These are phyloP conservation scores for Scolopax mira DNA, from an alignment of 2,113 vertebrate species.

Conservation along the genomic window DNA sequence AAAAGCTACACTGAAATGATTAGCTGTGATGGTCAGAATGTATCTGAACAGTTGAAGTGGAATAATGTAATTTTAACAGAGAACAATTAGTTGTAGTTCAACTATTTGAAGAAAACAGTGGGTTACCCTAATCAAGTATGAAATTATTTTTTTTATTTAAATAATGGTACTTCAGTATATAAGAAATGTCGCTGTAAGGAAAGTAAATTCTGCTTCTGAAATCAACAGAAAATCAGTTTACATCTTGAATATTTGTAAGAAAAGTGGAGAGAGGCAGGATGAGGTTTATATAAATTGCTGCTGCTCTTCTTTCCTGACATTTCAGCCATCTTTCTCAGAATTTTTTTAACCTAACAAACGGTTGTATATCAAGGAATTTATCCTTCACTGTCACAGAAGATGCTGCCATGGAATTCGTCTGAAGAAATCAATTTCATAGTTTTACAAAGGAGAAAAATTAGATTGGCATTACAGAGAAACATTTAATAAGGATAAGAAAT, in stretches of 20 bases:
- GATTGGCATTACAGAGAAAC: neutral
- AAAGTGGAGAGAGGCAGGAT: neutral
- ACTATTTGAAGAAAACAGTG: neutral
- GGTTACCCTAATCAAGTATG: neutral
- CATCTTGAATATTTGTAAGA: neutral
- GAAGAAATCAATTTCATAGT: conserved; percentile 14
- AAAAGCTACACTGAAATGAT: neutral
- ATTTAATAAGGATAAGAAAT: conserved; percentile 27
- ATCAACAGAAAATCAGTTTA: neutral
- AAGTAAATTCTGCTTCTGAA: neutral
- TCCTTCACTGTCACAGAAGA: conserved; percentile 12
- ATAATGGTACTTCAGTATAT: neutral
- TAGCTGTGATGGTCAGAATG: neutral
- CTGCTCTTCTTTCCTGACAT: neutral
- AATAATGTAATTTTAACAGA: neutral
- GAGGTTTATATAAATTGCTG: neutral
- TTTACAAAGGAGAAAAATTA: conserved; percentile 34
- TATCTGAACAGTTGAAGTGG: neutral
- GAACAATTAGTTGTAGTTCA: neutral
- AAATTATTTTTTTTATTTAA: neutral
- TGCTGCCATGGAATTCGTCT: neutral
- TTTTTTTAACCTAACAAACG: neutral
- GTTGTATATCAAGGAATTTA: neutral
- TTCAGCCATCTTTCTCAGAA: neutral
- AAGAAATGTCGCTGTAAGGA: neutral